Evolutionary conservation across 2,113 vertebrate species (phyloP), one percentile per base, ranked within the genome.

Genomic region (Ciconia maguari): DNA sequence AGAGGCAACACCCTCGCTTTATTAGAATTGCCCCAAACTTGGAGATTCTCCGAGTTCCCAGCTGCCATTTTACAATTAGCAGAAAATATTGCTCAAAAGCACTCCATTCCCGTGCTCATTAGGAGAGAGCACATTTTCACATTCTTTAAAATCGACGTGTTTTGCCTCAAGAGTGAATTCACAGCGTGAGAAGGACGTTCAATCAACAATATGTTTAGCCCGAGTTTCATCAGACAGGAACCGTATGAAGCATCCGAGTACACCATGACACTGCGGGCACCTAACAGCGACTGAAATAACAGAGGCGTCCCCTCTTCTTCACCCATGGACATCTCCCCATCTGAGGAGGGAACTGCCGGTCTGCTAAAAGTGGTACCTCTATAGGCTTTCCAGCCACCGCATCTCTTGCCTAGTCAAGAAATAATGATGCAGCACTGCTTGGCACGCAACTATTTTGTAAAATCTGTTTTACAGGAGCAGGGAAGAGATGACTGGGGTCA

Each of bases 231-330:
- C 57, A 22, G 61, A 11, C 20, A 72, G 60, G 69, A 54, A 46
- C 11, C 5, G 9, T 4, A 6, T 5, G 54, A 48, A 79, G 41
- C 34, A 57, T 5, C 44, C 0, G 10, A 75, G 75, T 1, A 14
- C 16, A 29, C 13, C 48, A 4, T 2, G 52, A 46, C 25, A 34
- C 51, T 17, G 32, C 44, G 41, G 61, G 66, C 62, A 49, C 20
- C 66, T 1, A 4, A 38, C 5, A 52, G 65, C 0, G 0, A 38
- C 22, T 1, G 11, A 14, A 69, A 5, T 1, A 41, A 13, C 7
- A 26, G 44, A 10, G 18, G 27, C 8, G 13, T 27, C 46, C 52
- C 29, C n/a, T 57, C 32, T 71, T 71, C 70, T 49, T 32, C 48
- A 41, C 11, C 51, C n/a, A 20, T 0, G 17, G 57, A 38, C 34